Evolutionary conservation across 2,797 vertebrate genomes (phyloP).

Genomic region (Denticeps clupeoides): DNA sequence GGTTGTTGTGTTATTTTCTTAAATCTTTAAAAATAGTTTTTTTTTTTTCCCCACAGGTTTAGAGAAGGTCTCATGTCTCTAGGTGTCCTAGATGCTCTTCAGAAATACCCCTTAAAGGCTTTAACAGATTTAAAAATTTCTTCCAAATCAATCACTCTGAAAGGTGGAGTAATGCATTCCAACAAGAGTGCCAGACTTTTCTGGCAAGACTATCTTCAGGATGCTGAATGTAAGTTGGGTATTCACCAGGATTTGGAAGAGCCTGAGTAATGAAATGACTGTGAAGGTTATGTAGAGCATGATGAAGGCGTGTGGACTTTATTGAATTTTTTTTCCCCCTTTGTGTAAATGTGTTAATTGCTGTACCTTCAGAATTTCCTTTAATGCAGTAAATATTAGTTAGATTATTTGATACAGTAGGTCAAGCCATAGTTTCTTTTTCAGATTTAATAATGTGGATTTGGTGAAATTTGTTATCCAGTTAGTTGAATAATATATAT

Average conservation of each 20-base stretch:
- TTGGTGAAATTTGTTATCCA: not conserved
- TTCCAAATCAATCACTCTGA: slow-evolving; percentile 10
- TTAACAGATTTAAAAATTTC: slow-evolving; percentile 16
- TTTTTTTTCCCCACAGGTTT: slow-evolving; percentile 18
- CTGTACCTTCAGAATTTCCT: not conserved
- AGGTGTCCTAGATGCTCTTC: slow-evolving; percentile 11
- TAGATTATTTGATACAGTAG: not conserved
- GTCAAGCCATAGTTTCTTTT: too few species aligned
- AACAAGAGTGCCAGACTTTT: too few species aligned
- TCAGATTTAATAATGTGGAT: too few species aligned
- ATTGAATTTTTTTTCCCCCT: too few species aligned
- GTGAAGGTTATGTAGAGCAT: not conserved
- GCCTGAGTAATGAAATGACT: not conserved
- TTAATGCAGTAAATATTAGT: not conserved
- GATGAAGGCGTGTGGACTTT: not conserved
- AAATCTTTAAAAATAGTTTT: slow-evolving; percentile 6
- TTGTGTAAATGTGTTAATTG: too few species aligned
- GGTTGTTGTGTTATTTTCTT: not conserved
- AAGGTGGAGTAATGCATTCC: slow-evolving; percentile 19
- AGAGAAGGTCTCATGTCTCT: slow-evolving; percentile 18
- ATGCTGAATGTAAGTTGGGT: slow-evolving; percentile 16
- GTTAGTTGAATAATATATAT: not conserved
- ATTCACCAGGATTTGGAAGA: slow-evolving; percentile 13
- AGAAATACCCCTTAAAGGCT: slow-evolving; percentile 11
- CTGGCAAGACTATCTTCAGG: too few species aligned